Base-by-base conservation (phyloP, 1,140 invertebrate genomes). In the Sminthurides bifidus region DNA sequence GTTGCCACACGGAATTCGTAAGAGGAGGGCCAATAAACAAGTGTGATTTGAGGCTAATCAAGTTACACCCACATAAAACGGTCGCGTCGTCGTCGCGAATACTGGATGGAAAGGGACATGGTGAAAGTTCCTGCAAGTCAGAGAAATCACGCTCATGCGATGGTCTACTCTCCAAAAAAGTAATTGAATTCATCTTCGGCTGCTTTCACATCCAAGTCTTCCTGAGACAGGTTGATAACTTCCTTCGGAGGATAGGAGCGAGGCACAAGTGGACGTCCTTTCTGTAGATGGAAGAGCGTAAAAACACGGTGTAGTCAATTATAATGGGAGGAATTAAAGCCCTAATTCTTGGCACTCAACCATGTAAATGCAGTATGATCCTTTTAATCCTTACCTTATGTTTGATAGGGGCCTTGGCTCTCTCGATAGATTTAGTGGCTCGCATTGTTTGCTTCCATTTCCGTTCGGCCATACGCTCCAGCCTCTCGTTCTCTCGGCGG, bases 161-260 rank as follows among this genome's bases (percentile, higher is more conserved):
- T n/a, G n/a, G n/a, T n/a, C n/a, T 49, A 49, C 8, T 49, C 46
- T 17, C 62, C 62, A 43, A 64, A 64, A 30, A 38, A 64, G 45
- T 64, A 64, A 17, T 64, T 64, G 35, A 41, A 64, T 30, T 64
- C 62, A 24, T 64, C 62, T 46, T 58, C 52, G 12, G 60, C 58
- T 4, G 62, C 62, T 59, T 64, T 64, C 31, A 54, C 55, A 17
- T 60, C 62, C 46, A 64, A 45, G 19, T 64, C 58, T 2, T 52
- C 48, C 40, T 64, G 62, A 29, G 62, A 57, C 3, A 64, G 12
- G 4, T 50, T 37, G 23, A 60, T 56, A 21, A 45, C 40, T 0
- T 40, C 40, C 29, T 58, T 60, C 3, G 58, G 62, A 15, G 62
- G 62, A 0, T 51, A 30, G 4, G 62, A 64, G 2, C 62, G 58